These are phyloP conservation scores for Periophthalmodon schlosseri DNA, from an alignment of 2,113 vertebrate species.

Conservation along the genomic window DNA sequence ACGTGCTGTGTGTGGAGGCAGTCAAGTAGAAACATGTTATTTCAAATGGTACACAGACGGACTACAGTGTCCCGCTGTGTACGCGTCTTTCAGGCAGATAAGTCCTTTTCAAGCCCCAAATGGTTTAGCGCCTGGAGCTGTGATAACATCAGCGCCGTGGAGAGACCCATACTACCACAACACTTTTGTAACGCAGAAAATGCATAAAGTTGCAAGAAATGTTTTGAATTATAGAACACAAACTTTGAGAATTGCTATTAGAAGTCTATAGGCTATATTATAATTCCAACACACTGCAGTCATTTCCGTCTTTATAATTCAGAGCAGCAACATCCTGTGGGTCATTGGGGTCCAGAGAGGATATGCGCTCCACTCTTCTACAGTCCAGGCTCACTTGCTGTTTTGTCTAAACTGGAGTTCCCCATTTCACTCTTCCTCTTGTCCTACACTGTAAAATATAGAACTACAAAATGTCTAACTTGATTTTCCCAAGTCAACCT, in stretches of 20 bases:
- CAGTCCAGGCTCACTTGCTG: conserved; percentile 25
- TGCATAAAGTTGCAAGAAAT: background rate
- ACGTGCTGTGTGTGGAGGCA: conserved; percentile 50
- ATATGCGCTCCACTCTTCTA: conserved; percentile 51
- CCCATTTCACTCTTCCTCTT: conserved; percentile 44
- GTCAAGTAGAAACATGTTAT: conserved; percentile 46
- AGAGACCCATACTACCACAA: conserved; percentile 27
- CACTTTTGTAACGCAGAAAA: background rate
- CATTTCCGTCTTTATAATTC: conserved; percentile 59
- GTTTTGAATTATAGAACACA: background rate
- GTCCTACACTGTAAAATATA: conserved; percentile 33
- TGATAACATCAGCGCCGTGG: conserved; percentile 70
- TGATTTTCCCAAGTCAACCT: too few species aligned
- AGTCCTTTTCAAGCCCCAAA: conserved; percentile 62
- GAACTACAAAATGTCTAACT: too few species aligned
- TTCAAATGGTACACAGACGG: conserved; percentile 42
- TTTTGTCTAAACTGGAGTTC: conserved; percentile 52
- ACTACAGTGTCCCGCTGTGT: conserved; percentile 43
- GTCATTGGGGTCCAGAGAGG: conserved; percentile 44
- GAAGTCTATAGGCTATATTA: background rate
- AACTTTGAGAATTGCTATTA: background rate
- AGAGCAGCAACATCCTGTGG: conserved; percentile 64
- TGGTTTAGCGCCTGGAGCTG: conserved; percentile 75
- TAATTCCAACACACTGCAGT: conserved; percentile 48
- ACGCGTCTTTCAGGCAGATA: conserved; percentile 49